A percentile compares a stretch with the other conserved stretches of the same genome.
Evolutionary conservation across 2,797 vertebrate species (phyloP).

Genomic region (Pseudochaenichthys georgianus): DNA sequence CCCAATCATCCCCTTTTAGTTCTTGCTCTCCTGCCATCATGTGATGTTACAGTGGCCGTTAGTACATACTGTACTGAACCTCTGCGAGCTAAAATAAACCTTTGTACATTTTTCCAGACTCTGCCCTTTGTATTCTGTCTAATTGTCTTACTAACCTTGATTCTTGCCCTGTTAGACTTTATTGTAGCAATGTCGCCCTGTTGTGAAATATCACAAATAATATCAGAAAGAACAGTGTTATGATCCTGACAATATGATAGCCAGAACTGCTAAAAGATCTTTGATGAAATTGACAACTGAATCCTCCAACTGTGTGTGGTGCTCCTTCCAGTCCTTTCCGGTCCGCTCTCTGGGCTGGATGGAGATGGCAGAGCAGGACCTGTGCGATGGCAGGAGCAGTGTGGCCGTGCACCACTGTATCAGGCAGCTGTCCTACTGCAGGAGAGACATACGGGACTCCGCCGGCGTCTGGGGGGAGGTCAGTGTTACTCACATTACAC

Average conservation of each 20-base stretch:
- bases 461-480: slow-evolving; percentile 97
- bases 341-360: slow-evolving; percentile 97
- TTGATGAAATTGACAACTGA: background rate
- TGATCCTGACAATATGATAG: background rate
- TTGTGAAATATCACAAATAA: background rate
- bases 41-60: slow-evolving; percentile 22
- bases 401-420: slow-evolving; percentile 96
- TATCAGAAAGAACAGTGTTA: background rate
- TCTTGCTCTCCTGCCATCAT: slow-evolving; percentile 14
- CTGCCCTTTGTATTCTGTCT: background rate
- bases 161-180: background rate
- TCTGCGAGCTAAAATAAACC: background rate
- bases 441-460: slow-evolving; percentile 93
- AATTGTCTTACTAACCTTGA: background rate
- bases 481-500: slow-evolving; percentile 63
- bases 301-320: slow-evolving; percentile 16
- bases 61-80: background rate
- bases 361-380: slow-evolving; percentile 95
- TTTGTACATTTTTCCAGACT: background rate
- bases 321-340: slow-evolving; percentile 88
- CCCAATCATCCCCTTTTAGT: slow-evolving; percentile 18
- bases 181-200: background rate
- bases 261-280: background rate
- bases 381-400: slow-evolving; percentile 93
- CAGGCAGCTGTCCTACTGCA: slow-evolving; percentile 95